A percentile compares a stretch with the other conserved stretches of the same genome.
Evolutionary conservation across 2,888 invertebrate genomes (phyloP).

Genomic region (Leptarthrus brevirostris): DNA sequence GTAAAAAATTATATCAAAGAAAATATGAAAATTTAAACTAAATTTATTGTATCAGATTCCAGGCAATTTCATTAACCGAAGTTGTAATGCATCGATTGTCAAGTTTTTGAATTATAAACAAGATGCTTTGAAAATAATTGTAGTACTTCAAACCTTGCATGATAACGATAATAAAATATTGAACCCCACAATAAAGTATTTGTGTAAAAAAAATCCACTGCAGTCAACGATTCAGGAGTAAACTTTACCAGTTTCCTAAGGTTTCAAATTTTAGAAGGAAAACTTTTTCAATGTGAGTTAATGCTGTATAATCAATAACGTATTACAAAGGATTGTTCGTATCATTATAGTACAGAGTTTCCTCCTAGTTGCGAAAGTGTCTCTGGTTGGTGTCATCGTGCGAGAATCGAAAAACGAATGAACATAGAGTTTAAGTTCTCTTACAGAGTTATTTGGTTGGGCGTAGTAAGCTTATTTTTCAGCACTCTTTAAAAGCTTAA

Average conservation of each 20-base stretch:
- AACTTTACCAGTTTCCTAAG: not conserved
- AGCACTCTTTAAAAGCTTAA: not conserved
- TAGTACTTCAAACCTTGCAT: no score
- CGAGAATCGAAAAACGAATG: not conserved
- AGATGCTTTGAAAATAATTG: no score
- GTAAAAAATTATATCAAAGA: no score
- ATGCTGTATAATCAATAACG: constrained; percentile 44
- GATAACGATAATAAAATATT: no score
- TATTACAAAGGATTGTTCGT: constrained; percentile 33
- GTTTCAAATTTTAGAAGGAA: not conserved
- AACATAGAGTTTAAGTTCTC: not conserved
- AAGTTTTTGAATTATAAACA: no score
- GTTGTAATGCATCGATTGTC: no score
- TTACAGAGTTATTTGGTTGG: not conserved
- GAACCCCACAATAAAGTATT: not conserved
- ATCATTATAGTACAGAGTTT: constrained; percentile 11
- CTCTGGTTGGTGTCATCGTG: not conserved
- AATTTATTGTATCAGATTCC: no score
- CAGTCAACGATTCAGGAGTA: constrained; percentile 20
- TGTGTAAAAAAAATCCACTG: not conserved
- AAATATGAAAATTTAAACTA: no score
- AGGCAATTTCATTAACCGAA: no score
- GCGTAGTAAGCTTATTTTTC: not conserved
- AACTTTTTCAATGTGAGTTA: constrained; percentile 41
- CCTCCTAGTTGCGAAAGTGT: not conserved